These are phyloP conservation scores for Hozukius guyotensis DNA, from an alignment of 2,797 vertebrate genomes.

Conservation along the genomic window DNA sequence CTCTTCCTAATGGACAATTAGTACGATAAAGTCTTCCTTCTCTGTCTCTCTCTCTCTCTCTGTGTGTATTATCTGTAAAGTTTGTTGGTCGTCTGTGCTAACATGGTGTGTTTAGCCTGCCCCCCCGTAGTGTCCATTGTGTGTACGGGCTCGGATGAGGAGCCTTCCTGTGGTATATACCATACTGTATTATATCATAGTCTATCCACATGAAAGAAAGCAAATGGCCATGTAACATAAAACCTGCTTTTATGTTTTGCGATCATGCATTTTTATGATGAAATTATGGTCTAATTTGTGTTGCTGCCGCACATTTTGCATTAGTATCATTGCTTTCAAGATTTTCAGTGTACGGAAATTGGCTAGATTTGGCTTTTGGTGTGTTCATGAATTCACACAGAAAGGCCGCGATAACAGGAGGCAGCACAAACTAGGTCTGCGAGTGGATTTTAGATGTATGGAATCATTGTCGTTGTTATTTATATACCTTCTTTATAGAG, in stretches of 20 bases:
- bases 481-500: conserved; percentile 73
- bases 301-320: conserved; percentile 20
- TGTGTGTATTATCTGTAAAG: conserved; percentile 62
- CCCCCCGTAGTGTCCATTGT: conserved; percentile 67
- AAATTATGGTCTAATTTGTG: conserved; percentile 45
- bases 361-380: not conserved
- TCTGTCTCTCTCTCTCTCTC: conserved; percentile 48
- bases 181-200: conserved; percentile 47
- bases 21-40: conserved; percentile 64
- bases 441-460: conserved; percentile 71
- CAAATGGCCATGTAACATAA: conserved; percentile 60
- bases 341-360: not conserved
- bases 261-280: conserved; percentile 42
- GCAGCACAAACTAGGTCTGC: conserved; percentile 46
- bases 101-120: conserved; percentile 65
- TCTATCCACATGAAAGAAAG: conserved; percentile 49
- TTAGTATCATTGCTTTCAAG: not conserved
- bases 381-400: not conserved
- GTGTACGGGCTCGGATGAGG: conserved; percentile 45
- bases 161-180: conserved; percentile 54
- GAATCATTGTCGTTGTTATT: conserved; percentile 75
- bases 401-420: not conserved
- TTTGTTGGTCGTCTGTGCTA: conserved; percentile 63
- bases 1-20: conserved; percentile 51
- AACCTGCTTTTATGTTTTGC: conserved; percentile 52